Base-by-base conservation (phyloP, 2,113 vertebrate species). In the Chloropsis hardwickii region DNA sequence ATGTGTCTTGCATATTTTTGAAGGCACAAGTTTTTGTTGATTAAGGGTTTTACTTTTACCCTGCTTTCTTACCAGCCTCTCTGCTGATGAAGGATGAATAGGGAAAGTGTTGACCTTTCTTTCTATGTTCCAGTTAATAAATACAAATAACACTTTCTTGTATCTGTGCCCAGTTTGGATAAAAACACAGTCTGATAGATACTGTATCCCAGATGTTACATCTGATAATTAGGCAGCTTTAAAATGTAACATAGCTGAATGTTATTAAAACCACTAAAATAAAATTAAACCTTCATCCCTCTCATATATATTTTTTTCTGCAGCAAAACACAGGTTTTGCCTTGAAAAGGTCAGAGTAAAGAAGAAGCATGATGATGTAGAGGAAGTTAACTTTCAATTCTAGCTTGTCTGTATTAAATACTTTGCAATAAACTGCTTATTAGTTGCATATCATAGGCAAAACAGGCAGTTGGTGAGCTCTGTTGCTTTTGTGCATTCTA, bases 161-260 rank as follows among this genome's bases (percentile, higher is more conserved):
- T 91, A 80, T 84, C 50, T 70, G 66, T 95, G 90, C 93, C 87
- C 90, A 85, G 91, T 72, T 80, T 81, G 80, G 85, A 96, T 85
- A 95, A 95, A 37, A 97, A 95, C 82, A 61, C 64, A 95, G 67
- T 85, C 72, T 77, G 65, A 92, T 93, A 79, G 72, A 95, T 69
- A 80, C 60, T 51, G 23, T 79, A 88, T 85, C 87, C 92, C 90
- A 95, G 86, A 92, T 97, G 90, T 96, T 95, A 91, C 84, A 95
- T 81, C 69, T 94, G 83, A 97, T 97, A 97, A 97, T 94, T 96
- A 96, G 45, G 79, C 83, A 87, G 82, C 91, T 97, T 95, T 72
- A 96, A 95, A 95, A 95, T 94, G 89, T 56, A 96, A 83, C 80
- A 90, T 73, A 58, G 72, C 54, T 85, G 67, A 56, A 94, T 74